A percentile compares a stretch with the other conserved stretches of the same genome.
These are phyloP conservation scores for Coracopsis vasa DNA, from an alignment of 2,113 vertebrate species.

Conservation along the genomic window DNA sequence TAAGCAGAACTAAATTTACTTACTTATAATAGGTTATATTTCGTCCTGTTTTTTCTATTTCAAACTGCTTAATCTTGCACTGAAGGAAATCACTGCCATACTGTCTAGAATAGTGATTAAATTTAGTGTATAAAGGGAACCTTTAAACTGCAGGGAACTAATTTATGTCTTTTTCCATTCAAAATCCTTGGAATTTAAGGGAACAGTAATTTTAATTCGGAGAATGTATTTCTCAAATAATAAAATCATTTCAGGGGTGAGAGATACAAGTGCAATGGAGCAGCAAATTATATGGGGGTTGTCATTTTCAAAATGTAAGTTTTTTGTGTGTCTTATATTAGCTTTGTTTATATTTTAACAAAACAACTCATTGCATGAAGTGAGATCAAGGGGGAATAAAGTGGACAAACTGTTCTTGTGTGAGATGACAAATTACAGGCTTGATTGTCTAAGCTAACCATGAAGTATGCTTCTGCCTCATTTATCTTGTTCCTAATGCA, in stretches of 20 bases:
- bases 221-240: not conserved
- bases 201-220: not conserved
- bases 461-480: not conserved
- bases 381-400: not conserved
- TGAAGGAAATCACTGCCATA: not conserved
- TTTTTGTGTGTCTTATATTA: not conserved
- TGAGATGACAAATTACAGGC: not conserved
- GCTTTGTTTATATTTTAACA: not conserved
- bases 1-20: too few relatives aligned
- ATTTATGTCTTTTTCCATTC: not conserved
- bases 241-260: not conserved
- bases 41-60: too few relatives aligned
- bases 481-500: not conserved
- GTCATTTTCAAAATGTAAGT: not conserved
- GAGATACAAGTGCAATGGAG: not conserved
- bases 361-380: not conserved
- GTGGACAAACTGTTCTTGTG: not conserved
- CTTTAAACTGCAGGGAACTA: not conserved
- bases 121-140: not conserved
- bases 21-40: too few relatives aligned
- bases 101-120: not conserved
- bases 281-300: not conserved
- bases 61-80: not conserved
- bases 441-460: not conserved
- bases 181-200: not conserved